A percentile compares a stretch with the other conserved stretches of the same genome.
These are phyloP conservation scores for Eristalis arbustorum DNA, from an alignment of 2,888 invertebrate genomes.

Conservation along the genomic window DNA sequence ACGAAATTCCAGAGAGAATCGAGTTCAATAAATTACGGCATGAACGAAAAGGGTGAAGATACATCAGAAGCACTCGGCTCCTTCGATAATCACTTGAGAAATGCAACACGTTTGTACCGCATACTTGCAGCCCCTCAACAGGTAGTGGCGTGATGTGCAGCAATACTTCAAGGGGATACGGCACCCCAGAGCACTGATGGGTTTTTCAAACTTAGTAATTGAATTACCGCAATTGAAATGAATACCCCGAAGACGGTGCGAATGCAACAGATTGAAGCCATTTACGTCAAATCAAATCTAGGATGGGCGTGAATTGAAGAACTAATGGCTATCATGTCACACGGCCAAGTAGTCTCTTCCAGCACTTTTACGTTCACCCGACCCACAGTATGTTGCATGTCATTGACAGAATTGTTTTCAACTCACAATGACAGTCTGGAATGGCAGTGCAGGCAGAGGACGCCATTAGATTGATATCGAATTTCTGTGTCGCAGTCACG, in stretches of 20 bases:
- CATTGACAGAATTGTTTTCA: constrained; percentile 32
- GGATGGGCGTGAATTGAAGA: neutral
- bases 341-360: neutral
- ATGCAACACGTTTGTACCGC: constrained; percentile 55
- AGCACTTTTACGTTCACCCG: constrained; percentile 30
- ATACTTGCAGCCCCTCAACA: constrained; percentile 39
- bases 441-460: constrained; percentile 37
- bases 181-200: constrained; percentile 1
- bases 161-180: constrained; percentile 48
- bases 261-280: neutral
- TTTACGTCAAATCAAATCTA: neutral
- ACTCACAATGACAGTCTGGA: constrained; percentile 3
- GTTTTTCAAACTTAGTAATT: constrained; percentile 58
- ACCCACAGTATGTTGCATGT: constrained; percentile 33
- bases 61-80: constrained; percentile 21
- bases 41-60: constrained; percentile 7
- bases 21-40: constrained; percentile 47
- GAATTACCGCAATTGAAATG: constrained; percentile 42
- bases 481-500: constrained; percentile 41
- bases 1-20: neutral
- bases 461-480: constrained; percentile 33
- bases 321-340: neutral
- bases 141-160: constrained; percentile 64
- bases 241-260: neutral
- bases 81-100: constrained; percentile 29